Percentiles rank a stretch among this genome's conserved stretches.
These are phyloP conservation scores for Virgularia gustaviana DNA, from an alignment of 92 coral and sea anemone genomes.

Conservation along the genomic window DNA sequence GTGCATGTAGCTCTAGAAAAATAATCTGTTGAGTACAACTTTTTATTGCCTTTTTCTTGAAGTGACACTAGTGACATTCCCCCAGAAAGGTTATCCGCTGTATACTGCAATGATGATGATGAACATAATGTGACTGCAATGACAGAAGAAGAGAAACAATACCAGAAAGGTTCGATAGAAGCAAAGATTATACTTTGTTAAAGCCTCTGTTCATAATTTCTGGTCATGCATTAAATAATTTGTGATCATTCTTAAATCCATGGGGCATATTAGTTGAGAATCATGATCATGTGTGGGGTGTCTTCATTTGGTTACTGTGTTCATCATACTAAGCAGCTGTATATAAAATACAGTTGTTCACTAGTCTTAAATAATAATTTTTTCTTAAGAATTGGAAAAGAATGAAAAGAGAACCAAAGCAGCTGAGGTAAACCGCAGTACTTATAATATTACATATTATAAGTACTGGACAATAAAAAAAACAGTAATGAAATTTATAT, in stretches of 20 bases:
- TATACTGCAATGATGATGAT: neutral
- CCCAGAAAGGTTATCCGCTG: neutral
- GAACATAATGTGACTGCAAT: neutral
- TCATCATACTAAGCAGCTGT: neutral
- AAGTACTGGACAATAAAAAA: no score
- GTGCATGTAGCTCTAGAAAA: neutral
- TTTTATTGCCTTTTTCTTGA: neutral
- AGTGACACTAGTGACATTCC: constrained; percentile 11
- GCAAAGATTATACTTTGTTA: no score
- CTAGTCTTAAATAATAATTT: no score
- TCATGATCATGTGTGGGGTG: neutral
- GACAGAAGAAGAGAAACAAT: neutral
- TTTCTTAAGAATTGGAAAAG: constrained; percentile 60
- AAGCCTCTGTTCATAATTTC: neutral
- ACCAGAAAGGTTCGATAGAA: neutral
- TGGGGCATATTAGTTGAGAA: neutral
- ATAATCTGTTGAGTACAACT: neutral
- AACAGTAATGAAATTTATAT: no score
- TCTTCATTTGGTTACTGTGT: neutral
- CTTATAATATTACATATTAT: no score
- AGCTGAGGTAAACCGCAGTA: constrained; percentile 98
- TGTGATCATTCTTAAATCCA: no score
- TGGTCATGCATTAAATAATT: no score
- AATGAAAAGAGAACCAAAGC: constrained; percentile 78
- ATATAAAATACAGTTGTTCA: neutral